Percentiles rank a stretch among this genome's conserved stretches.
Conservation (phyloP, 2,113 vertebrate genomes). For the Clarias gariepinus region DNA sequence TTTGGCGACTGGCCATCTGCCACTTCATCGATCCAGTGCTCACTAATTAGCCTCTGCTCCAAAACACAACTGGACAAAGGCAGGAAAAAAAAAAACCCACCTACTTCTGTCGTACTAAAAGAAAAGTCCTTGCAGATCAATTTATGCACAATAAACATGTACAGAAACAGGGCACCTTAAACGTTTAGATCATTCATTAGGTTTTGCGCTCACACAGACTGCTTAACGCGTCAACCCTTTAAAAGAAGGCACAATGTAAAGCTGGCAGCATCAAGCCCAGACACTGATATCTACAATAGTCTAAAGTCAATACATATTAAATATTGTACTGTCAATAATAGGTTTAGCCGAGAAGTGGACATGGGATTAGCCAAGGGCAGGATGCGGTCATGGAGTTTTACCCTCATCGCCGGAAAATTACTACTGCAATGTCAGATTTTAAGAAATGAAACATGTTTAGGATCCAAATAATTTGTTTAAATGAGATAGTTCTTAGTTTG, state of each 20-base stretch:
- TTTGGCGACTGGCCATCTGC: slow-evolving; percentile 40
- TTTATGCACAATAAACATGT: background rate
- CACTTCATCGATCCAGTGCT: slow-evolving; percentile 40
- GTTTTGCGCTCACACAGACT: background rate
- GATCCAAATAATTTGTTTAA: background rate
- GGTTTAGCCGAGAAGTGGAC: background rate
- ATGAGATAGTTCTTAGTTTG: background rate
- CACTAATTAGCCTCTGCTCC: slow-evolving; percentile 15
- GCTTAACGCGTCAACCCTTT: background rate
- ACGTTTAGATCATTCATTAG: background rate
- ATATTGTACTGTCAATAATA: slow-evolving; percentile 6
- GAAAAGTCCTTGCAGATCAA: background rate
- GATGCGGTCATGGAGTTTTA: background rate
- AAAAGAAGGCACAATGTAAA: slow-evolving; percentile 9
- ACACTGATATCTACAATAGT: background rate
- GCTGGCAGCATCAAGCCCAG: background rate
- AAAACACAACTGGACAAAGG: slow-evolving; percentile 5
- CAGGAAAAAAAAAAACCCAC: background rate
- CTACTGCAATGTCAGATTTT: background rate
- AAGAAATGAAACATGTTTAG: background rate
- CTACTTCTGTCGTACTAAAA: background rate
- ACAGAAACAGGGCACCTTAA: background rate
- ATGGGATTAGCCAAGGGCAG: background rate
- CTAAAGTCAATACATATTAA: slow-evolving; percentile 12
- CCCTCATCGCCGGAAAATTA: background rate